Evolutionary conservation across 2,797 vertebrate species (phyloP), one percentile per base, ranked within the genome.

Genomic region (Adelosebastes latens): DNA sequence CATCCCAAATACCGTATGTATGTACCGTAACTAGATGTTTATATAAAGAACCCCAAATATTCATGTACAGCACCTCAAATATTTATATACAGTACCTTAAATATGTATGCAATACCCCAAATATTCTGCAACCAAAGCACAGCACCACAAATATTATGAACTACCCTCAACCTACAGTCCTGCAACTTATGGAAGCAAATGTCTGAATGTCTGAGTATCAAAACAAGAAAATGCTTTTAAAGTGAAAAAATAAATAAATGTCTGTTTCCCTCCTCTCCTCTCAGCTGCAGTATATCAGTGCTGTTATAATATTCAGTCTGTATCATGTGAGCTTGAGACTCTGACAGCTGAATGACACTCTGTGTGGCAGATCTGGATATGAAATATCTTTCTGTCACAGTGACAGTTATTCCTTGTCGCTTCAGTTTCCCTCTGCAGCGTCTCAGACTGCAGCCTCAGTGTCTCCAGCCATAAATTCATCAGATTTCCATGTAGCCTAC

Each of bases 341-440:
- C 53, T 68, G 63, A 42, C 69, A 42, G 77, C 64, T 80, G 63
- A 68, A 25, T 68, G 71, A 34, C 60, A 6, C 31, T 61, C 59
- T 39, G 42, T 73, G 77, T 25, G 16, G 32, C 65, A 53, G 64
- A 61, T 52, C n/a, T 69, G 65, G 24, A 55, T 29, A 22, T 56
- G 64, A 74, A 80, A 68, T 56, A 31, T 27, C 22, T 16, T n/a
- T n/a, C 11, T 64, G 60, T 55, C 62, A 53, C 18, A 8, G 2
- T 56, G 46, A 56, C 42, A 59, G 49, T 31, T 63, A 63, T 75
- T 69, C 20, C 36, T 31, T 31, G 55, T 49, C 34, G 6, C 10
- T 61, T n/a, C 46, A 0, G 27, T 68, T 68, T 55, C 20, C 49
- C 49, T 67, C 59, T 61, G 59, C 59, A n/a, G 18, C 10, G 27